These are phyloP conservation scores for Dinomys branickii DNA, from an alignment of 2,113 vertebrate species.

Conservation along the genomic window DNA sequence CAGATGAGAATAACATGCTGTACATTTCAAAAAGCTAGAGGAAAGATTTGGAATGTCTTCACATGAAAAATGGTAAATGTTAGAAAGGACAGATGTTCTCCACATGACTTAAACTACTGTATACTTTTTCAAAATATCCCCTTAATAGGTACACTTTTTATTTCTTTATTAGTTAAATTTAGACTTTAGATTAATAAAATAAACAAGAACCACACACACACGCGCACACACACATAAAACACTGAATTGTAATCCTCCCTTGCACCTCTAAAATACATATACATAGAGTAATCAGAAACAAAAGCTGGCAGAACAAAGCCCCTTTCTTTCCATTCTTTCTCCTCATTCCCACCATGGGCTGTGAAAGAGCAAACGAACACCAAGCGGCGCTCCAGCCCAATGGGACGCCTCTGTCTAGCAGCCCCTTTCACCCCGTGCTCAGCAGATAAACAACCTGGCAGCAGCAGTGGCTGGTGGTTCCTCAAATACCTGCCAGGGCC, in stretches of 20 bases:
- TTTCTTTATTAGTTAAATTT: not conserved
- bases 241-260: not conserved
- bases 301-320: constrained; percentile 22
- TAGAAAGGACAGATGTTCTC: not conserved
- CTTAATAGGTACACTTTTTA: not conserved
- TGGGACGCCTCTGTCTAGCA: not conserved
- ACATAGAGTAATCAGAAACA: not conserved
- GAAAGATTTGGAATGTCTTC: not conserved
- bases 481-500: not conserved
- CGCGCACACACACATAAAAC: not conserved
- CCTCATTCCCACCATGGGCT: not conserved
- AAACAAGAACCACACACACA: not conserved
- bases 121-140: not conserved
- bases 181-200: not conserved
- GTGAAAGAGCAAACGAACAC: not conserved
- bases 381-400: not conserved
- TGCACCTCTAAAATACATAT: not conserved
- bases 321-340: not conserved
- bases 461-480: not conserved
- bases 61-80: not conserved
- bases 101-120: not conserved
- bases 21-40: not conserved
- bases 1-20: not conserved
- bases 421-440: not conserved
- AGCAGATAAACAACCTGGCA: constrained; percentile 45